phyloP scores from a whole-genome alignment of 1,140 invertebrate species.

The Calycopis cecrops region DNA sequence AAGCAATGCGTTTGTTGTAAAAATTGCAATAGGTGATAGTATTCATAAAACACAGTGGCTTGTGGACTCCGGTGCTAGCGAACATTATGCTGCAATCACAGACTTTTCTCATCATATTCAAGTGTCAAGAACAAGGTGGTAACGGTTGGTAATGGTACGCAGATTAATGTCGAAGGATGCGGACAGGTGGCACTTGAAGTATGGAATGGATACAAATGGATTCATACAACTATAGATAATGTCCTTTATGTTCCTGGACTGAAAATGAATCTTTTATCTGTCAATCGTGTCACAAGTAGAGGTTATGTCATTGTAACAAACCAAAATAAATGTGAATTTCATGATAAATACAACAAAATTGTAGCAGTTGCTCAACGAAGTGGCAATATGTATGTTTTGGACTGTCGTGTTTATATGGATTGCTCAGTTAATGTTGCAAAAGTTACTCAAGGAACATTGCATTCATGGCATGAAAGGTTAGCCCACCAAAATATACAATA shows the following conservation, averaged over 20 bases:
- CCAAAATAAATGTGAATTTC: conserved; percentile 22
- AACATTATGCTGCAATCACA: no score
- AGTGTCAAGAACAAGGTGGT: conserved; percentile 6
- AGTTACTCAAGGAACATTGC: conserved; percentile 11
- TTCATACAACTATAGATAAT: conserved; percentile 31
- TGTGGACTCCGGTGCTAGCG: no score
- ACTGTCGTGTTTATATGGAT: no score
- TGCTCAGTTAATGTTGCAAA: conserved; percentile 14
- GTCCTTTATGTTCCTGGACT: conserved; percentile 45
- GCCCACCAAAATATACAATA: conserved; percentile 29
- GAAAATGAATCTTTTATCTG: conserved; percentile 42
- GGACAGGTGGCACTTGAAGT: conserved; percentile 23
- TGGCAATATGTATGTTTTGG: conserved; percentile 14
- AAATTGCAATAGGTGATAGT: no score
- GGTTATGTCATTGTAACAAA: conserved; percentile 31
- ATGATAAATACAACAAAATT: conserved; percentile 21
- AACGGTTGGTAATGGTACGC: conserved; percentile 8
- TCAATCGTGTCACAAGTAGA: conserved; percentile 28
- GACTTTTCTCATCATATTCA: conserved; percentile 14
- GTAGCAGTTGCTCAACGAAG: conserved; percentile 19
- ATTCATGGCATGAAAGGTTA: conserved; percentile 24
- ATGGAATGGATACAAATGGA: conserved; percentile 15
- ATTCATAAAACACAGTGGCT: no score
- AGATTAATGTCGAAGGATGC: conserved; percentile 15
- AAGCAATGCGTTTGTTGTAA: no score